Conservation (phyloP, 2,888 invertebrate species). For the Rhamphomyia laevipes region DNA sequence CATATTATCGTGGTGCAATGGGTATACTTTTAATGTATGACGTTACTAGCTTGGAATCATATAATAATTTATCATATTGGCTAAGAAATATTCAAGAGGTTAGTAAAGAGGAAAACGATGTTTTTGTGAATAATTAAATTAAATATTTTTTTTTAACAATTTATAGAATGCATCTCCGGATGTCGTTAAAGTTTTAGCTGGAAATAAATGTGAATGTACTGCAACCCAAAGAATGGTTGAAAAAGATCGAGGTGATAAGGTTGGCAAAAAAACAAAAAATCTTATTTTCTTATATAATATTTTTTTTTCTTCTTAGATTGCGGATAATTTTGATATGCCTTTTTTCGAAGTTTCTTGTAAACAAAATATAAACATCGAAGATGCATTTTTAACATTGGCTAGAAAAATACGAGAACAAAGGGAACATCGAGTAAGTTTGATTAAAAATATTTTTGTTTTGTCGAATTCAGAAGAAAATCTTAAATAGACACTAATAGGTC, state of each 20-base stretch:
- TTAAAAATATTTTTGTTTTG: neutral
- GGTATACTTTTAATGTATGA: constrained; percentile 86
- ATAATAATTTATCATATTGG: constrained; percentile 84
- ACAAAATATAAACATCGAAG: constrained; percentile 73
- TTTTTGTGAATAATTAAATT: neutral
- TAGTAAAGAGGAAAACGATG: constrained; percentile 23
- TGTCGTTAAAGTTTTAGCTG: constrained; percentile 73
- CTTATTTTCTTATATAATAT: constrained; percentile 2
- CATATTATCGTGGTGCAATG: constrained; percentile 84
- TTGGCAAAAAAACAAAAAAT: constrained; percentile 30
- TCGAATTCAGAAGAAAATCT: no score
- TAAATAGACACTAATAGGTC: no score
- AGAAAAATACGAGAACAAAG: constrained; percentile 72
- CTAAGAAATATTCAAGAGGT: constrained; percentile 82
- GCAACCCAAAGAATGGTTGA: constrained; percentile 65
- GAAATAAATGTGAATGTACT: constrained; percentile 73
- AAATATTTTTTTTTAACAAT: constrained; percentile 10
- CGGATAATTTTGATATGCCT: constrained; percentile 77
- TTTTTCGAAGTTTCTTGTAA: constrained; percentile 84
- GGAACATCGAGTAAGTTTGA: constrained; percentile 51
- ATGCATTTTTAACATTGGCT: constrained; percentile 68
- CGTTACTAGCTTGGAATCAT: constrained; percentile 80
- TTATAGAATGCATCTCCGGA: constrained; percentile 74
- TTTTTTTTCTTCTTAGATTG: constrained; percentile 47
- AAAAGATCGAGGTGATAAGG: constrained; percentile 69